Evolutionary conservation across 1,140 invertebrate genomes (phyloP), one percentile per base, ranked within the genome.

Genomic region (Sipha flava): DNA sequence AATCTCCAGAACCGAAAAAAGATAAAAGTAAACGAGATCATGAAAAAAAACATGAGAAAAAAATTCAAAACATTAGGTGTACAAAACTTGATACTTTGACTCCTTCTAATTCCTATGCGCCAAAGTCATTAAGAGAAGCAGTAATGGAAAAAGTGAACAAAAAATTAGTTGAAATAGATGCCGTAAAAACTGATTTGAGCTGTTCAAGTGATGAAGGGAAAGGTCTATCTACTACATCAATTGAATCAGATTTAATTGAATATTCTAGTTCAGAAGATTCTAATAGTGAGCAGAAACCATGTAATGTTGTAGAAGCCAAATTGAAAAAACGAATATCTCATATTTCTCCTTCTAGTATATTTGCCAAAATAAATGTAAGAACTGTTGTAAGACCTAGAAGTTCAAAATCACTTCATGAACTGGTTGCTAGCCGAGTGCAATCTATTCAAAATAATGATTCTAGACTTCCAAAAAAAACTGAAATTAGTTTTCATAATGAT

Each of bases 301-400:
- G 31, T 77, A 49, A 37, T 73, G 16, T 59, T 29, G 34, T 77
- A 59, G 23, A 43, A 77, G 49, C 54, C 18, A 80, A 80, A 77
- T 34, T 43, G 16, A 75, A 75, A 62, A 66, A 73, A 62, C 54
- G 80, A 49, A 80, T 64, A 54, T 72, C 80, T 40, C 80, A 80
- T 49, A 77, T 80, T 62, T 47, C 70, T 2, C 21, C 54, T 7
- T 47, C 40, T 31, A 62, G 57, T 10, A 57, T 73, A 64, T 62
- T 62, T n/a, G 9, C 80, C 9, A 62, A 75, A 59, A 26, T 77
- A 29, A 77, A 77, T 77, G 73, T 52, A 5, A 77, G 29, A 77
- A 16, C 31, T 43, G 21, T 75, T 64, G 21, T 21, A 7, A 79
- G 43, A 49, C 40, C 62, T 66, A 68, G 5, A 66, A 34, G 16